Conservation (phyloP, 2,797 vertebrate genomes). For the Alectoris magna region DNA sequence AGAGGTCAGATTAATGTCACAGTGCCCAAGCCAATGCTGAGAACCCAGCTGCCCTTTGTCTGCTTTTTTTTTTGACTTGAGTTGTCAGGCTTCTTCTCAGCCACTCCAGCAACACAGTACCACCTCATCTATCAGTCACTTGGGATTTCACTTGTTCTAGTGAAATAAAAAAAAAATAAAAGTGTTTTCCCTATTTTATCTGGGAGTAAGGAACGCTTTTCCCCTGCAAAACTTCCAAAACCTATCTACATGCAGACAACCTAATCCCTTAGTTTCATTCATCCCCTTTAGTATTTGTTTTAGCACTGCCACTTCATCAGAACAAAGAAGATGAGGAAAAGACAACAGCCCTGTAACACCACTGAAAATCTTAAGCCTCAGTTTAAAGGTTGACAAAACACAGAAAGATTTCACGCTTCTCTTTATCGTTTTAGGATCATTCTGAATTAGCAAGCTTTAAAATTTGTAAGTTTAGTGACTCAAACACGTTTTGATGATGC, state of each 20-base stretch:
- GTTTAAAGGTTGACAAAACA: background rate
- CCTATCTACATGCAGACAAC: background rate
- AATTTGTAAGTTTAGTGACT: background rate
- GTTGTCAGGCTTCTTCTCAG: background rate
- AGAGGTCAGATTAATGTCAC: background rate
- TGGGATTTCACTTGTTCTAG: background rate
- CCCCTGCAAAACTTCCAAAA: background rate
- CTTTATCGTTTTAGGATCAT: background rate
- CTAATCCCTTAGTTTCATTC: background rate
- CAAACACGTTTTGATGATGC: background rate
- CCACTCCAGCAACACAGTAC: background rate
- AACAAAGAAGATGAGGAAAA: background rate
- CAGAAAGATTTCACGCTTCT: background rate
- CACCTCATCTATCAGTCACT: background rate
- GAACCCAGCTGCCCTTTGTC: background rate
- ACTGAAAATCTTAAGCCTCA: background rate
- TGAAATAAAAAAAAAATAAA: background rate
- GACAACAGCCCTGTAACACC: background rate
- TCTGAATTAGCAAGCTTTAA: background rate
- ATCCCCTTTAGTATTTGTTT: background rate
- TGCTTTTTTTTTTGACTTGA: background rate
- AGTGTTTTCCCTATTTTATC: background rate
- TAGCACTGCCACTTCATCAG: background rate
- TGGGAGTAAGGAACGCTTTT: background rate
- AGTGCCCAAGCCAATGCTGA: background rate